Base-by-base conservation (phyloP, 2,888 invertebrate species). In the Lasioglossum oenotherae region DNA sequence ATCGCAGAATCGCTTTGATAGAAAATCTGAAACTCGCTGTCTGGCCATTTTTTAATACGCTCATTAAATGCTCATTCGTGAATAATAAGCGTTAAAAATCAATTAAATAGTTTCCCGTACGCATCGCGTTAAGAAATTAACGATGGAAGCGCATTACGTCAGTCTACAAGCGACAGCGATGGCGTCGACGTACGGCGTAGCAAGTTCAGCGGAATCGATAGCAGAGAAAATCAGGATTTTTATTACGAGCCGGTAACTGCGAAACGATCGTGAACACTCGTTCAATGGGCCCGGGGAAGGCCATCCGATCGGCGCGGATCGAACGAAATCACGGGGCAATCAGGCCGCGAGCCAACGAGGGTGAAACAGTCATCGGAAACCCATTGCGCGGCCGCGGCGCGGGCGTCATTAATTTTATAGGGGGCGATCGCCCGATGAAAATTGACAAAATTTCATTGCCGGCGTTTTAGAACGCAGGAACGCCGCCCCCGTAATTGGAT, bases 201-300 rank as follows among this genome's bases (percentile, higher is more conserved):
- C 86, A 90, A 90, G 90, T 88, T 86, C 86, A 46, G 60, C 31
- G 44, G 87, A 81, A 89, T 90, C 84, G 86, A 90, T 90, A 88
- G 88, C 85, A 84, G 82, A 88, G 84, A 86, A 82, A 86, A 81
- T 79, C 67, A 76, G 81, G 74, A 87, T 87, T 90, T 89, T 90
- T 90, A 86, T 82, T 76, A 75, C 78, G 44, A 73, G 67, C 88
- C 8, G 85, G 82, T 86, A 90, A 90, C 85, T 88, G 87, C 86
- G 86, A 90, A 90, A 85, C 89, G 90, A 89, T 90, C 82, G 82
- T 89, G 81, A 90, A 90, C 87, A 87, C 82, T 77, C 82, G 86
- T 76, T 86, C 41, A 85, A 87, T 90, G 82, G 80, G 83, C 84
- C 57, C 84, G 73, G 79, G 72, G 78, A 23, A 49, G 57, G 84